Conservation (phyloP, 2,888 invertebrate genomes). For the Thalpophila matura region DNA sequence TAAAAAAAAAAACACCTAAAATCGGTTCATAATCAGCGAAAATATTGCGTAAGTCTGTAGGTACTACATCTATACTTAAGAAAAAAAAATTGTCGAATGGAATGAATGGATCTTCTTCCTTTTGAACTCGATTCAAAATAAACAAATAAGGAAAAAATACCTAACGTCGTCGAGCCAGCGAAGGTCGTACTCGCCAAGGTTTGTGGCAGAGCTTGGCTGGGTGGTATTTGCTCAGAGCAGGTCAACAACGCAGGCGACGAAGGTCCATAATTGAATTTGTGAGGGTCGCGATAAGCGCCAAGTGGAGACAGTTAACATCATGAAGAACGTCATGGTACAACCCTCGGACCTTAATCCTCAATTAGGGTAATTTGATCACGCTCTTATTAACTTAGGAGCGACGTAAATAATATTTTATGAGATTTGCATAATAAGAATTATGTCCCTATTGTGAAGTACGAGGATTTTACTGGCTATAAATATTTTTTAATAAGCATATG, state of each 20-base stretch:
- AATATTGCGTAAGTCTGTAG: no score
- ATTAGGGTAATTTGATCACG: constrained; percentile 77
- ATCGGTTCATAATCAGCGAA: no score
- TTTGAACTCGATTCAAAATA: no score
- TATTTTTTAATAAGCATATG: background rate
- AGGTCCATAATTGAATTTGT: constrained; percentile 82
- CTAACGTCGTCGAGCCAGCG: background rate
- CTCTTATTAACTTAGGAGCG: constrained; percentile 66
- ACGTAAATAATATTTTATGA: constrained; percentile 52
- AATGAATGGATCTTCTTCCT: no score
- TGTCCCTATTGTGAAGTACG: constrained; percentile 15
- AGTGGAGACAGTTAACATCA: constrained; percentile 76
- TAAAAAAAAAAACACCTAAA: no score
- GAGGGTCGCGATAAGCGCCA: constrained; percentile 77
- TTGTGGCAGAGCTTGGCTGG: constrained; percentile 49
- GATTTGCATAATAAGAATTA: constrained; percentile 39
- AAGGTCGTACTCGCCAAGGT: constrained; percentile 63
- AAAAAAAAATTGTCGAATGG: no score
- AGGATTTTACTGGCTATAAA: background rate
- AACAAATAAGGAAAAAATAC: background rate
- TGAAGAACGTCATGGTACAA: constrained; percentile 71
- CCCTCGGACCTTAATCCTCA: constrained; percentile 74
- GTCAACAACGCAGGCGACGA: constrained; percentile 67
- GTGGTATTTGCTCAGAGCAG: constrained; percentile 64
- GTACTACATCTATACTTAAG: no score